Evolutionary conservation across 2,888 invertebrate species (phyloP).

Genomic region (Latrodectus elegans): DNA sequence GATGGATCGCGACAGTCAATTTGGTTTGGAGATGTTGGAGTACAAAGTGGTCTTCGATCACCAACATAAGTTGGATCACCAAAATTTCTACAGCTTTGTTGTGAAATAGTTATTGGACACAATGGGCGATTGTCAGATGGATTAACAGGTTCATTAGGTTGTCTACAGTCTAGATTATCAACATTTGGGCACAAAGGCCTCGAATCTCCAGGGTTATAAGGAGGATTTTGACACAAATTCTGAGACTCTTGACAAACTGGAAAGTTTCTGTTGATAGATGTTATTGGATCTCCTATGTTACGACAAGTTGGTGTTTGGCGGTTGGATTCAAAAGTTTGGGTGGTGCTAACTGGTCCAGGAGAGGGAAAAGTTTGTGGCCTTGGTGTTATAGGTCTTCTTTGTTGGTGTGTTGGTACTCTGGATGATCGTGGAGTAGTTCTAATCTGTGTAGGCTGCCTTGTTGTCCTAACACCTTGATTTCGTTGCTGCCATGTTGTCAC

Average conservation of each 20-base stretch:
- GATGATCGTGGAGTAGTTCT: conserved; percentile 18
- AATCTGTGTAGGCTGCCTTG: conserved; percentile 23
- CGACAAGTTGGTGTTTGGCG: conserved; percentile 40
- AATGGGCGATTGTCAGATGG: conserved; percentile 56
- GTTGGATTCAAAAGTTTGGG: conserved; percentile 46
- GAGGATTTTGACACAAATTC: conserved; percentile 38
- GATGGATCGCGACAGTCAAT: conserved; percentile 48
- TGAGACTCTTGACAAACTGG: conserved; percentile 39
- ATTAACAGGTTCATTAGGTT: conserved; percentile 33
- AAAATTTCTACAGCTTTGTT: conserved; percentile 35
- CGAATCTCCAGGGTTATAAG: conserved; percentile 50
- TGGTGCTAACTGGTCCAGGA: conserved; percentile 4
- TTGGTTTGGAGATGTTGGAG: conserved; percentile 24
- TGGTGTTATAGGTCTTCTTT: conserved; percentile 25
- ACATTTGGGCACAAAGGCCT: conserved; percentile 40
- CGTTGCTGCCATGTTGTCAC: conserved; percentile 38
- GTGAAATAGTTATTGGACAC: conserved; percentile 21
- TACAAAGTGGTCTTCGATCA: conserved; percentile 55
- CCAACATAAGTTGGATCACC: conserved; percentile 49
- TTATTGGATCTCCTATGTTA: conserved; percentile 30
- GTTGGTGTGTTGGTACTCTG: conserved; percentile 20
- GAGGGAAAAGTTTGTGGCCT: conserved; percentile 30
- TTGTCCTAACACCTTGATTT: conserved; percentile 21
- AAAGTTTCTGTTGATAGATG: conserved; percentile 35
- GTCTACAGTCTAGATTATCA: conserved; percentile 10